A percentile compares a stretch with the other conserved stretches of the same genome.
These are phyloP conservation scores for Ametastegia equiseti DNA, from an alignment of 2,888 invertebrate species.

Conservation along the genomic window DNA sequence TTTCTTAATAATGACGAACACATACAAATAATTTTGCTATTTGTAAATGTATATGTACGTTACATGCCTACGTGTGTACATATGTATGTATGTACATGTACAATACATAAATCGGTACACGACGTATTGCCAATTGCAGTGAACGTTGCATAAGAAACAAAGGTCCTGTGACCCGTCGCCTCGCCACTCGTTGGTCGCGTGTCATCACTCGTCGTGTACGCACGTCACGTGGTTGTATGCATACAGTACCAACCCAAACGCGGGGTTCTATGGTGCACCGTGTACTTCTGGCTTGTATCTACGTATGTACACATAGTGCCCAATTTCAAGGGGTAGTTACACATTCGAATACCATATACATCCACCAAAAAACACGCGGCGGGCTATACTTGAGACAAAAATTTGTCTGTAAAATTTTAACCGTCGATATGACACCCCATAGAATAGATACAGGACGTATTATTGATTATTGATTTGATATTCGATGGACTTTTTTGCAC, in stretches of 20 bases:
- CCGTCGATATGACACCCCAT: no score
- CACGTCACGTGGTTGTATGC: slow-evolving; percentile 19
- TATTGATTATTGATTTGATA: no score
- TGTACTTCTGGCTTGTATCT: background rate
- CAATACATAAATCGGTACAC: no score
- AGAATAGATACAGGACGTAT: no score
- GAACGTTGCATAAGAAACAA: no score
- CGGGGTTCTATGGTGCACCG: background rate
- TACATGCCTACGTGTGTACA: no score
- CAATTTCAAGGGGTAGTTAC: background rate
- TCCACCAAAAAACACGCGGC: background rate
- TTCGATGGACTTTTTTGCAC: no score
- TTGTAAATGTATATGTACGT: no score
- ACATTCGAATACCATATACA: background rate
- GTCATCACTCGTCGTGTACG: slow-evolving; percentile 20
- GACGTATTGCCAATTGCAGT: no score
- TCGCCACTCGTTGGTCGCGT: slow-evolving; percentile 15
- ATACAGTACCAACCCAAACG: slow-evolving; percentile 21
- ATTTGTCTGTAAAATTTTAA: background rate
- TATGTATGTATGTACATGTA: no score
- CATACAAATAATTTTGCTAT: no score
- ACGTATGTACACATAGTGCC: background rate
- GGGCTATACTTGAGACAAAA: background rate
- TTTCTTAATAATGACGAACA: no score
- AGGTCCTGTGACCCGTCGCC: slow-evolving; percentile 22